Percentiles rank a stretch among this genome's conserved stretches.
Conservation (phyloP, 2,113 vertebrate genomes). For the Coregonus clupeaformis region DNA sequence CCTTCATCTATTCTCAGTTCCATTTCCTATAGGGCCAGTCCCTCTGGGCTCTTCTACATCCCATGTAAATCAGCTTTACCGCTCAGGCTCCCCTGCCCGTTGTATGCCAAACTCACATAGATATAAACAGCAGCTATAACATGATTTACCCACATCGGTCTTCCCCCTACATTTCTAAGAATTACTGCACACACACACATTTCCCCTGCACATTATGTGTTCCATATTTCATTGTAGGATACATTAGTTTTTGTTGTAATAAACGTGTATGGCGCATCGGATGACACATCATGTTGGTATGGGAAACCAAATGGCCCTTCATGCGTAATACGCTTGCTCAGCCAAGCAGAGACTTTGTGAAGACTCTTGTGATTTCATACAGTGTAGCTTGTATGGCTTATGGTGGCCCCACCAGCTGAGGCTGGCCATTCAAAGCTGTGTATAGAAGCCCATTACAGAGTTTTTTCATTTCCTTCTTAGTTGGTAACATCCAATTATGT, state of each 20-base stretch:
- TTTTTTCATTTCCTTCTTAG: too few relatives aligned
- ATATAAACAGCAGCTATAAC: neutral
- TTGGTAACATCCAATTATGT: too few relatives aligned
- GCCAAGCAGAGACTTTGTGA: neutral
- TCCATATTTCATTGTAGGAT: neutral
- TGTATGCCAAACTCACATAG: neutral
- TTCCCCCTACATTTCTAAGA: neutral
- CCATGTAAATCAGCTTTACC: neutral
- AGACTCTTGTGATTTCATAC: neutral
- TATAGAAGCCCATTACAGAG: too few relatives aligned
- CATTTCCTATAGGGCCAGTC: neutral
- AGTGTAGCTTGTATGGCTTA: neutral
- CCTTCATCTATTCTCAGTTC: neutral
- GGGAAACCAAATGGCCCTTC: neutral
- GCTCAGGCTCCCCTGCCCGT: neutral
- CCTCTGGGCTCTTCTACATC: neutral
- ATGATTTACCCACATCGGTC: neutral
- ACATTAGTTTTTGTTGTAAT: neutral
- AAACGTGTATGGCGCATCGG: neutral
- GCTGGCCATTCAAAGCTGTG: too few relatives aligned
- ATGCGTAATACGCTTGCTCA: neutral
- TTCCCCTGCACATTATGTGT: neutral
- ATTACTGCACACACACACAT: too few relatives aligned
- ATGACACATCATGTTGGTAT: neutral
- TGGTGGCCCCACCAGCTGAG: slow-evolving; percentile 2